phyloP scores from a whole-genome alignment of 2,888 invertebrate genomes.

The Coleophora deauratella region DNA sequence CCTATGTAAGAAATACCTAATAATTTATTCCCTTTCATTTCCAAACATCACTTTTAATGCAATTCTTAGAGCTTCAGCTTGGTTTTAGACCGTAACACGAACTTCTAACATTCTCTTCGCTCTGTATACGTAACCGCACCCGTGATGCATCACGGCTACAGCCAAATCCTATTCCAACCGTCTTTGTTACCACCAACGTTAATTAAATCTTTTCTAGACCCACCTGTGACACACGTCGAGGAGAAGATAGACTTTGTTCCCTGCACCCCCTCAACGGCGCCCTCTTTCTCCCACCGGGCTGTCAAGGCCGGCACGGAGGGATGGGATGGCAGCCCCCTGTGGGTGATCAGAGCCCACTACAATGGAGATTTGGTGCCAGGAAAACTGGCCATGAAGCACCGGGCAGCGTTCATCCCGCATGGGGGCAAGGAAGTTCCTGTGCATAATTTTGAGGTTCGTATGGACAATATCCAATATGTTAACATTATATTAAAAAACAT shows the following conservation, averaged over 20 bases:
- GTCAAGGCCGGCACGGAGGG: constrained; percentile 56
- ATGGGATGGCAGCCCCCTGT: constrained; percentile 60
- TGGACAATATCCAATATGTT: neutral
- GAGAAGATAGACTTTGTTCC: constrained; percentile 49
- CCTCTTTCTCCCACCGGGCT: constrained; percentile 36
- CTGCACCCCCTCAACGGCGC: constrained; percentile 35
- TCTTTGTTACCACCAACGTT: no score
- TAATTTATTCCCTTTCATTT: no score
- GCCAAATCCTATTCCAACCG: no score
- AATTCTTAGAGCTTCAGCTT: no score
- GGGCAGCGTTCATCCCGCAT: constrained; percentile 49
- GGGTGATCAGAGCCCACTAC: constrained; percentile 57
- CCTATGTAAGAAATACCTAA: no score
- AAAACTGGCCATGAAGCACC: constrained; percentile 53
- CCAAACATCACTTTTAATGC: no score
- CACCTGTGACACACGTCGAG: constrained; percentile 5
- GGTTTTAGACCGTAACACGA: no score
- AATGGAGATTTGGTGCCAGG: constrained; percentile 56
- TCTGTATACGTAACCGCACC: no score
- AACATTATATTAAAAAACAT: neutral
- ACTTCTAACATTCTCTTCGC: no score
- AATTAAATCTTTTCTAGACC: constrained; percentile 9
- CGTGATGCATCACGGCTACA: no score
- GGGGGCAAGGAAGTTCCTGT: constrained; percentile 53
- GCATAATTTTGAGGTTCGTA: constrained; percentile 57